Base-by-base conservation (phyloP, 2,113 vertebrate genomes). In the Neopipo cinnamomea region DNA sequence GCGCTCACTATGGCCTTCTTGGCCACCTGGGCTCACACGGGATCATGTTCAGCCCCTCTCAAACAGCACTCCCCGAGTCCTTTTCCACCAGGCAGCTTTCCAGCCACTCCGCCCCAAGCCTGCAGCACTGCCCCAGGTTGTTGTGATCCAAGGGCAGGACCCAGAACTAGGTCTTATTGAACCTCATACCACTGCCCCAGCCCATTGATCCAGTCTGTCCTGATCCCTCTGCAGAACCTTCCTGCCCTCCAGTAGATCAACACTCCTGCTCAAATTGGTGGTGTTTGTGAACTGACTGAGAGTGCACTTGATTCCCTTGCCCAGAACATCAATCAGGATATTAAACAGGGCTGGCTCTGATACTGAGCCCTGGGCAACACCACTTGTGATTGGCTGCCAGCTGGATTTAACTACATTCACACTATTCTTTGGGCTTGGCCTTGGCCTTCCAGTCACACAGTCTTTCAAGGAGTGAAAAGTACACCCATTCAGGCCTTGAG, bases 151-250 rank as follows among this genome's bases (percentile, higher is more conserved):
- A 50, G 5, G 2, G 33, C 3, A 30, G 19, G 35, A 50, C 7
- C 9, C 0, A 0, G 23, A 47, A 39, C 35, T 50, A 6, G 3
- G 46, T 28, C 41, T 44, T 62, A 3, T 1, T 73, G 31, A 91
- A n/a, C 5, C 2, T 59, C 31, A 41, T 7, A 6, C 15, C 25
- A 5, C 0, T 46, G 21, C n/a, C 37, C 68, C 0, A 0, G 11
- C 4, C 14, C 53, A 70, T 3, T 1, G 1, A 59, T 49, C 25
- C n/a, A 55, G 17, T 10, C 46, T 55, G 66, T 8, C 22, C 28
- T 82, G 21, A 41, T 21, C 1, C 13, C 20, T 18, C 70, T 63
- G 7, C 1, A 85, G 5, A 65, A 20, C 27, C 23, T 11, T 37
- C 18, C 37, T 42, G 19, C 11, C 8, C 16, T 66, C 25, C 3